Base-by-base conservation (phyloP, 2,797 vertebrate genomes). In the Gorsachius magnificus region DNA sequence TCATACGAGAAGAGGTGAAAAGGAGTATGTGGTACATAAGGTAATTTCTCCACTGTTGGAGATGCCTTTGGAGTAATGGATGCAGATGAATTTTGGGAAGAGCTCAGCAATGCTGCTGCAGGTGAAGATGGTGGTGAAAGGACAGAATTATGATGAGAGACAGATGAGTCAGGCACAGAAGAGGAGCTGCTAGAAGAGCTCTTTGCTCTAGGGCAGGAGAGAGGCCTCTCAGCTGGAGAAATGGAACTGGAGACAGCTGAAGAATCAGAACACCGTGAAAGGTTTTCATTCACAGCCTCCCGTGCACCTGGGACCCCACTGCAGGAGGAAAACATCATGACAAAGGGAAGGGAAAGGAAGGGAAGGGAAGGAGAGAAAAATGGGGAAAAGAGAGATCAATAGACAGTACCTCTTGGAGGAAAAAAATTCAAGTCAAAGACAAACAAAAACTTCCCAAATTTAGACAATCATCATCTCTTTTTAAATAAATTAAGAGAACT, bases 1-100 rank as follows among this genome's bases (percentile, higher is more conserved):
- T 99, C 99, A 4, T 99, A 99, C 1, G 99, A 99, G 98, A 99
- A 98, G 81, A 98, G 97, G 93, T 98, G 99, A 94, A 99, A 99
- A 89, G 99, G 99, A 22, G 98, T 98, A 94, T 99, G 99, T n/a
- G 99, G 99, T 79, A 99, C 97, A 81, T 99, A 99, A 90, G 99
- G 99, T 84, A 99, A 97, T 91, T 96, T 98, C 95, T 98, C 98
- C 95, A 96, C 92, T 1, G 98, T 93, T 64, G 97, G 97, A 84
- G 98, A 98, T 53, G 97, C 93, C 93, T 97, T 98, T 69, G 96
- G 94, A 94, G 97, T 97, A 93, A 97, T 91, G 72, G 97, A 91
- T 24, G 97, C 85, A 18, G 96, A 94, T 94, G 98, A 98, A 19
- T 98, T 98, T 45, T 95, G 93, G 4, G 97, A 98, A 75, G 93